Conservation (phyloP, 1,140 invertebrate genomes). For the Macrobrachium nipponense region DNA sequence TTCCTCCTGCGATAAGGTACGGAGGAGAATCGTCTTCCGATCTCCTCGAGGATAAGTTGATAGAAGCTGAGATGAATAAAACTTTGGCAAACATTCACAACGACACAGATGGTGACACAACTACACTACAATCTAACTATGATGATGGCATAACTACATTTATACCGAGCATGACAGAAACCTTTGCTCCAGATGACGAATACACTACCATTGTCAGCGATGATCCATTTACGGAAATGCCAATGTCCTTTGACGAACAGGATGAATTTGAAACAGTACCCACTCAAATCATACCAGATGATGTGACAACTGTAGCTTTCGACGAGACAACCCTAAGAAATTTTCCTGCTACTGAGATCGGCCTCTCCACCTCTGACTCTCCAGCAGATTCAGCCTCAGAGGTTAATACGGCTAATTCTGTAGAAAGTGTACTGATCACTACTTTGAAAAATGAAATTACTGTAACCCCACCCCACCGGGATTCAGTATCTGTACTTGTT, state of each 20-base stretch:
- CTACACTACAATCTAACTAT: no score
- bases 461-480: no score
- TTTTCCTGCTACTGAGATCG: not conserved
- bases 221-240: not conserved
- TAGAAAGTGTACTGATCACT: not conserved
- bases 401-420: not conserved
- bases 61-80: not conserved
- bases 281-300: not conserved
- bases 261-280: not conserved
- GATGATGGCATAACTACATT: no score
- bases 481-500: no score
- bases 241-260: not conserved
- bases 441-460: not conserved
- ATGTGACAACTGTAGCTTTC: not conserved
- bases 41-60: not conserved
- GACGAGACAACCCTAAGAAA: not conserved
- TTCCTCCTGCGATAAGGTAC: not conserved
- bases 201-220: not conserved
- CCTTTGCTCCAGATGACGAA: not conserved
- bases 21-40: not conserved
- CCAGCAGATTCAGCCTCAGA: no score
- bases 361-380: no score
- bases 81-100: not conserved
- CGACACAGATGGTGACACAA: not conserved
- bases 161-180: no score